Base-by-base conservation (phyloP, 2,113 vertebrate species). In the Amphilophus citrinellus region DNA sequence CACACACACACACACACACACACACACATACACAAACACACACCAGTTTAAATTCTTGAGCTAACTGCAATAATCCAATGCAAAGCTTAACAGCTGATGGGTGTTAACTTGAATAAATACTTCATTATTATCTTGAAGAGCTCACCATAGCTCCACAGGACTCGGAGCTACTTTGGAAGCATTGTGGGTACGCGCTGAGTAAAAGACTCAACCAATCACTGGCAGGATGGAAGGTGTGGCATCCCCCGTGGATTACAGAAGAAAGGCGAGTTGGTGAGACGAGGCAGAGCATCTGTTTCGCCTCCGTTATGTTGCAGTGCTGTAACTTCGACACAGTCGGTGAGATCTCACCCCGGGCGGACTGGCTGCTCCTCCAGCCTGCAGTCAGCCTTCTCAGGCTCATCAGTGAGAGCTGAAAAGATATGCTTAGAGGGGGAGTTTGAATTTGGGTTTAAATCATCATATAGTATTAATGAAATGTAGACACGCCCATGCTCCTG, bases 61-160 rank as follows among this genome's bases (percentile, higher is more conserved):
- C 76, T 27, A 22, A 42, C 14, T 7, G 22, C 15, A 81, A 35
- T 76, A 84, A 89, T 78, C 84, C 37, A 15, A 22, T 7, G 57
- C 42, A 39, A 32, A 79, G 47, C 27, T 32, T 35, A 30, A 47
- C 37, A 18, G 37, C 39, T 37, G 32, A 71, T 65, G 11, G 42
- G 78, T 65, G 59, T 81, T 60, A 66, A 53, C 58, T 42, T 63
- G 44, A 24, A 59, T 71, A 89, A 83, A 85, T 53, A 60, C 63
- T 56, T 63, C 7, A 58, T 7, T 75, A 57, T 84, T 82, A 76
- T 62, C 78, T 17, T 18, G 6, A 32, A 76, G 50, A 15, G 39
- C 78, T 37, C 47, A 27, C 56, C 50, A 44, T 10, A 39, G 66
- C 79, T 59, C 58, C 47, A 14, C 8, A 0, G 10, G 20, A 80